Conservation (phyloP, 1,140 invertebrate genomes). For the Drosophila arizonae region DNA sequence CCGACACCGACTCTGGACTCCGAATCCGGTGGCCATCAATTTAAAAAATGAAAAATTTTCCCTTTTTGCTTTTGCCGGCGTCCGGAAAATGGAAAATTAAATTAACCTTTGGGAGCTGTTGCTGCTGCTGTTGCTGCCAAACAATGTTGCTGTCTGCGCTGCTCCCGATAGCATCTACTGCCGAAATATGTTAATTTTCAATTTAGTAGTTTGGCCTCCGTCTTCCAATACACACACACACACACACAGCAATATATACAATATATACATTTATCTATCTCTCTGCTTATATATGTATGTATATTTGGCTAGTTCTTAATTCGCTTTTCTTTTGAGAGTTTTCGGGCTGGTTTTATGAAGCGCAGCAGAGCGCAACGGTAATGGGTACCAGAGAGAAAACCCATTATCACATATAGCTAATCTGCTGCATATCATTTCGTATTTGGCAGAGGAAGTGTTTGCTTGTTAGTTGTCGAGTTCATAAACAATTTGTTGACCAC, state of each 20-base stretch:
- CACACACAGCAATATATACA: constrained; percentile 32
- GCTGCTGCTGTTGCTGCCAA: constrained; percentile 36
- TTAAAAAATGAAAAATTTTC: constrained; percentile 79
- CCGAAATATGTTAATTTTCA: constrained; percentile 82
- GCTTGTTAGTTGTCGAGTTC: constrained; percentile 65
- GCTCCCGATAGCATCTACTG: constrained; percentile 72
- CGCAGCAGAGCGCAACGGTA: constrained; percentile 64
- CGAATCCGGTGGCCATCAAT: constrained; percentile 72
- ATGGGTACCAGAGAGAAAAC: constrained; percentile 45
- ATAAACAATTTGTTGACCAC: constrained; percentile 72
- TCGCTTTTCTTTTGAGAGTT: constrained; percentile 47
- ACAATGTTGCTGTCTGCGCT: constrained; percentile 59
- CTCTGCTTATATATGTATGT: constrained; percentile 28
- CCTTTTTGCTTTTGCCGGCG: constrained; percentile 59
- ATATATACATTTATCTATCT: constrained; percentile 41
- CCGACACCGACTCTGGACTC: constrained; percentile 24
- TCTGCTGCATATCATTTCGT: constrained; percentile 76
- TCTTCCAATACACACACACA: constrained; percentile 46
- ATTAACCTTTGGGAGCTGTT: constrained; percentile 73
- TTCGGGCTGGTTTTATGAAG: constrained; percentile 55
- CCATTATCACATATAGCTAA: constrained; percentile 73
- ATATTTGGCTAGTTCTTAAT: constrained; percentile 39
- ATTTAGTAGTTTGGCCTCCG: constrained; percentile 68
- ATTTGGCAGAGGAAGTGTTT: constrained; percentile 67
- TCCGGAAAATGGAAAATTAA: constrained; percentile 77